Base-by-base conservation (phyloP, 2,888 invertebrate species). In the Geophilus truncorum region DNA sequence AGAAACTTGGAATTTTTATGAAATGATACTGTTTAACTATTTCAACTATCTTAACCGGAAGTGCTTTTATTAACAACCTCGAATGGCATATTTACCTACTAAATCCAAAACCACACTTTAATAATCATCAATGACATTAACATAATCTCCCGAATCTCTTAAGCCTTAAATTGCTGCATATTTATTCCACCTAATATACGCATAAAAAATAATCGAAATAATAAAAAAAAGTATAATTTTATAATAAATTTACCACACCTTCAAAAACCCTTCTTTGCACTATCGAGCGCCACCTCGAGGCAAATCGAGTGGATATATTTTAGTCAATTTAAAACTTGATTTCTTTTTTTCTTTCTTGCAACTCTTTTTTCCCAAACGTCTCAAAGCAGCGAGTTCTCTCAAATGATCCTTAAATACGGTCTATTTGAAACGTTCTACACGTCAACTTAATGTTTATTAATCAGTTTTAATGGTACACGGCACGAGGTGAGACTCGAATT, bases 381-480 rank as follows among this genome's bases (percentile, higher is more conserved):
- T n/a, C 4, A 18, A 45, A 45, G 45, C 3, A 57, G 57, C 57
- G 21, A 57, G 57, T 40, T 57, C 57, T 21, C 57, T 57, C 57
- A 57, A 57, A 57, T 57, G 57, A 57, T 57, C 23, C 57, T 57
- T 57, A 57, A 57, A 57, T 57, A 57, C 57, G 57, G 57, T 23
- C 57, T 23, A 57, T 57, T 57, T 57, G 57, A 57, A 57, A 57
- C 57, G 21, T 57, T 57, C 57, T 57, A 57, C 57, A 57, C 57
- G 57, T 57, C 57, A 57, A 57, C 57, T 57, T 57, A 57, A 57
- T 57, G 57, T 57, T 57, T 57, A 57, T 57, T 57, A 57, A 57
- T 57, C 57, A 57, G 57, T 57, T 57, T 57, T 57, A 57, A 57
- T 57, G 57, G 57, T 57, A 57, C 57, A 57, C 57, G 57, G 57